These are phyloP conservation scores for Lamprologus ornatipinnis DNA, from an alignment of 2,113 vertebrate species.

Conservation along the genomic window DNA sequence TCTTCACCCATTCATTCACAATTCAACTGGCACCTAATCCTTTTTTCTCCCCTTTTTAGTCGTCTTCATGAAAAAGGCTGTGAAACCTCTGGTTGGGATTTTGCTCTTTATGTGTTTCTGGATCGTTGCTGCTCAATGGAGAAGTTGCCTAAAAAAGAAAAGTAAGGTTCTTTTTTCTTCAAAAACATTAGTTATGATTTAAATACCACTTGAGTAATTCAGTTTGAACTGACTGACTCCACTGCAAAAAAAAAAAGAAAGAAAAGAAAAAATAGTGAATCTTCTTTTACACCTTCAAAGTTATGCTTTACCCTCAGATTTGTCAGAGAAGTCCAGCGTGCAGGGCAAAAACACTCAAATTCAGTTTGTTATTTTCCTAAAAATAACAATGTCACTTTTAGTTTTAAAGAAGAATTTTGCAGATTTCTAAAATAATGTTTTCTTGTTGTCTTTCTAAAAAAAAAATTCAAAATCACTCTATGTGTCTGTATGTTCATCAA, in stretches of 20 bases:
- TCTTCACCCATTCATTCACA: not conserved
- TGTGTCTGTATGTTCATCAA: not conserved
- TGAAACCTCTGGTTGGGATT: not conserved
- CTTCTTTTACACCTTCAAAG: not conserved
- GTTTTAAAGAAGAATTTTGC: not conserved
- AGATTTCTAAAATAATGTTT: not conserved
- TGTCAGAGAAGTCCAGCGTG: not conserved
- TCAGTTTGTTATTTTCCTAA: not conserved
- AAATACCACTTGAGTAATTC: not conserved
- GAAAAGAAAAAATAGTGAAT: not conserved
- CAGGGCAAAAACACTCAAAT: not conserved
- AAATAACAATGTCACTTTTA: not conserved
- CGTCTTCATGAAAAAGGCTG: not conserved
- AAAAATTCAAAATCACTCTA: not conserved
- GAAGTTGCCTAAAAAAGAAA: not conserved
- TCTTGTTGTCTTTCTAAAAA: not conserved
- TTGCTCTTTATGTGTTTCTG: not conserved
- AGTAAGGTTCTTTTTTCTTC: constrained; percentile 28
- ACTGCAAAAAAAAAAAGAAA: not conserved
- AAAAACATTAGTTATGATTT: not conserved
- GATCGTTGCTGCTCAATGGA: not conserved
- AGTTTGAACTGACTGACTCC: not conserved
- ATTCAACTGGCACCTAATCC: not conserved
- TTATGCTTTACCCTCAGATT: not conserved
- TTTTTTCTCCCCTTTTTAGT: not conserved